phyloP scores from a whole-genome alignment of 2,888 invertebrate species.

The Artemia sinica region DNA sequence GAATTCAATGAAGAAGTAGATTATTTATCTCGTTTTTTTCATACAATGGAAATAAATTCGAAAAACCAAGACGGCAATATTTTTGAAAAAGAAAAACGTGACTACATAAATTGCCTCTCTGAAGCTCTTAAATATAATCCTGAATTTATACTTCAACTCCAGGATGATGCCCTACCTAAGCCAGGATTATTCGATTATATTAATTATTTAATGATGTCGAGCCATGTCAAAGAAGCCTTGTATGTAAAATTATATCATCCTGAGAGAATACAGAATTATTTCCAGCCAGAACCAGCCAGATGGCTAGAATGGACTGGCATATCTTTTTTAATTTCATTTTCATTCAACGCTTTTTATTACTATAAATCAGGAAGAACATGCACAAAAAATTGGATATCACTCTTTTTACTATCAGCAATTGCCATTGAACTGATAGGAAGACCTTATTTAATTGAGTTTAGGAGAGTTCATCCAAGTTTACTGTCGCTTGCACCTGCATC shows the following conservation, averaged over 20 bases:
- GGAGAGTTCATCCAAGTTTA: neutral
- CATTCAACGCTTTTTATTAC: neutral
- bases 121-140: neutral
- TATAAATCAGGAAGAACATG: neutral
- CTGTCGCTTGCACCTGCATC: slow-evolving; percentile 4
- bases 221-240: slow-evolving; percentile 8
- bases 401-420: neutral
- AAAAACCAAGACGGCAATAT: neutral
- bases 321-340: slow-evolving; percentile 7
- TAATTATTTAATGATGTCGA: neutral
- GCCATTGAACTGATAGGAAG: slow-evolving; percentile 1
- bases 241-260: slow-evolving; percentile 19
- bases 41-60: neutral
- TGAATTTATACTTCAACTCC: neutral
- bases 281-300: slow-evolving; percentile 18
- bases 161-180: slow-evolving; percentile 5
- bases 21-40: neutral
- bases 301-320: slow-evolving; percentile 16
- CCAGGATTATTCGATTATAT: neutral
- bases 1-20: slow-evolving; percentile 6
- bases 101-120: neutral
- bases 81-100: slow-evolving; percentile 8
- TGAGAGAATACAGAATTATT: slow-evolving; percentile 17
- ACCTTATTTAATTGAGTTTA: neutral
- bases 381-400: neutral